Evolutionary conservation across 2,888 invertebrate genomes (phyloP).

Genomic region (Caenorhabditis wallacei): DNA sequence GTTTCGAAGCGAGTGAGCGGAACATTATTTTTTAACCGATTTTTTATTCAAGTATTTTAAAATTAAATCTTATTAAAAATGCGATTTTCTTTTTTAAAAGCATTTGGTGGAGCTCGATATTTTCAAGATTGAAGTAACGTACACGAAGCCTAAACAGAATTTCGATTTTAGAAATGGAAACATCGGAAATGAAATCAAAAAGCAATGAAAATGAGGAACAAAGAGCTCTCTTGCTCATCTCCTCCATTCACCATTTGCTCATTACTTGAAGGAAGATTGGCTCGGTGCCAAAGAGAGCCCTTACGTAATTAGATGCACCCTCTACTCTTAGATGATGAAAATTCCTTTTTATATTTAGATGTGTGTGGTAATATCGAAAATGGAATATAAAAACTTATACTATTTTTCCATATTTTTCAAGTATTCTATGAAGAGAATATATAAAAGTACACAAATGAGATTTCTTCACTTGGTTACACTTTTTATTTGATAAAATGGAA

Average conservation of each 20-base stretch:
- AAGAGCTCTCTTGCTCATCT: conserved; percentile 24
- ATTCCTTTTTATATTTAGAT: neutral
- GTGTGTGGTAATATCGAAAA: conserved; percentile 23
- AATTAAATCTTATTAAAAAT: too few relatives aligned
- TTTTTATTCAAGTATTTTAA: too few relatives aligned
- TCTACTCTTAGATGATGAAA: conserved; percentile 9
- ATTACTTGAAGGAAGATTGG: conserved; percentile 43
- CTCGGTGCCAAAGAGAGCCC: conserved; percentile 18
- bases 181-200: conserved; percentile 54
- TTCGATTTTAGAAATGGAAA: conserved; percentile 32
- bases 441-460: conserved; percentile 40
- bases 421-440: conserved; percentile 9
- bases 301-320: conserved; percentile 55
- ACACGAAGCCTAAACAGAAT: neutral
- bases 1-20: too few relatives aligned
- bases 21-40: too few relatives aligned
- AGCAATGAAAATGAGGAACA: conserved; percentile 42
- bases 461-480: conserved; percentile 51
- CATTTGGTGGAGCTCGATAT: too few relatives aligned
- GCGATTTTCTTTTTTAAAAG: too few relatives aligned
- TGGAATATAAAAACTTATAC: conserved; percentile 3
- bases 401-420: neutral
- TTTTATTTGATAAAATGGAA: conserved; percentile 43
- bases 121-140: neutral
- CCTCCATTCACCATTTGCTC: conserved; percentile 40